Evolutionary conservation across 2,113 vertebrate species (phyloP).

Genomic region (Morone chrysops): DNA sequence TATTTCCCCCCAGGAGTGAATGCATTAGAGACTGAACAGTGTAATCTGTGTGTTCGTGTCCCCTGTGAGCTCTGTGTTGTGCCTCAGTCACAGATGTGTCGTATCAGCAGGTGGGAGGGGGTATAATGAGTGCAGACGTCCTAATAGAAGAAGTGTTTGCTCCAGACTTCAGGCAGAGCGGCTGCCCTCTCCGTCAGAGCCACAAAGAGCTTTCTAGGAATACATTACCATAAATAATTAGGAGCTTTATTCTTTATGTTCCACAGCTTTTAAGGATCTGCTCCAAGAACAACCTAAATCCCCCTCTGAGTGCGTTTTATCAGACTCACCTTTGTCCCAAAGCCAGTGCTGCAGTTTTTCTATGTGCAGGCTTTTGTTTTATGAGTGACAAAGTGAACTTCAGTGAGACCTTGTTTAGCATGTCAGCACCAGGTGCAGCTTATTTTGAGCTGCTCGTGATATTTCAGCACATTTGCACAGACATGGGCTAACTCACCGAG

Average conservation of each 20-base stretch:
- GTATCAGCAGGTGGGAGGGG: conserved; percentile 33
- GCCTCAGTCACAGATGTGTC: conserved; percentile 43
- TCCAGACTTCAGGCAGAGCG: conserved; percentile 5
- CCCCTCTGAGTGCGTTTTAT: background rate
- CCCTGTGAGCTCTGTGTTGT: conserved; percentile 1
- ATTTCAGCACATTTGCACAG: conserved; percentile 83
- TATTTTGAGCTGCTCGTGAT: conserved; percentile 82
- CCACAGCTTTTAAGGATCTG: background rate
- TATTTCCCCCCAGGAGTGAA: no score
- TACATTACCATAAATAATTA: conserved; percentile 43
- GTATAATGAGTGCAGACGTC: conserved; percentile 21
- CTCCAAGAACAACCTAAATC: conserved; percentile 11
- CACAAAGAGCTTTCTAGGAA: conserved; percentile 61
- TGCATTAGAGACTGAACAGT: no score
- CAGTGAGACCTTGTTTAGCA: conserved; percentile 68
- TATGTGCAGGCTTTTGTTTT: conserved; percentile 72
- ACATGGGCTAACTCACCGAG: conserved; percentile 68
- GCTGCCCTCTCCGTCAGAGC: conserved; percentile 43
- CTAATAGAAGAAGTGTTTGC: conserved; percentile 42
- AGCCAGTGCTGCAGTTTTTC: conserved; percentile 52
- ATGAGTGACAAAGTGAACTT: conserved; percentile 74
- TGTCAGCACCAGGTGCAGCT: conserved; percentile 84
- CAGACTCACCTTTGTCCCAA: conserved; percentile 43
- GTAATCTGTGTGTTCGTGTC: background rate
- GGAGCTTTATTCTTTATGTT: conserved; percentile 9